Evolutionary conservation across 2,888 invertebrate genomes (phyloP).

Genomic region (Noctua janthina): DNA sequence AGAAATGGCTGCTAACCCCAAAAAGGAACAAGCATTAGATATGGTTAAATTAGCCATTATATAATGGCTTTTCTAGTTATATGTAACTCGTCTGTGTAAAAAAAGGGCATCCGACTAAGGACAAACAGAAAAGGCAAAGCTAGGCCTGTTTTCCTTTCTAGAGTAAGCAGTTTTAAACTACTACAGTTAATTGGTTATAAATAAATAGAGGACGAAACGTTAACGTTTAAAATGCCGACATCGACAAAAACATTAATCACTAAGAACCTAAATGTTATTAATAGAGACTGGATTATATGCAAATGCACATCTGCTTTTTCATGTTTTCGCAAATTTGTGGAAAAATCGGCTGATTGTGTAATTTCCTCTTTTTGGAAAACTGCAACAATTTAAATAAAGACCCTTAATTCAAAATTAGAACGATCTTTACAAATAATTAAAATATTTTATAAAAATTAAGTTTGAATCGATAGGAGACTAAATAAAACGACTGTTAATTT

Average conservation of each 20-base stretch:
- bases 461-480: neutral
- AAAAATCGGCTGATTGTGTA: neutral
- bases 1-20: neutral
- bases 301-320: neutral
- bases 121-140: neutral
- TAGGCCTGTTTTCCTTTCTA: neutral
- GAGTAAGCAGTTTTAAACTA: conserved; percentile 9
- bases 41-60: neutral
- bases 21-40: neutral
- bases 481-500: neutral
- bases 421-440: neutral
- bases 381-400: neutral
- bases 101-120: no score
- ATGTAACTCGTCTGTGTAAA: no score
- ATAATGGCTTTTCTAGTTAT: neutral
- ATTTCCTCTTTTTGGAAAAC: neutral
- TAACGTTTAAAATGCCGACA: neutral
- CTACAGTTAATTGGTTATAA: neutral
- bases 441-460: neutral
- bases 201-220: neutral
- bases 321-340: neutral
- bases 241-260: neutral
- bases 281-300: neutral
- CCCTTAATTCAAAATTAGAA: neutral
- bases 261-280: neutral